Evolutionary conservation across 2,113 vertebrate genomes (phyloP), one percentile per base, ranked within the genome.

Genomic region (Eretmochelys imbricata): DNA sequence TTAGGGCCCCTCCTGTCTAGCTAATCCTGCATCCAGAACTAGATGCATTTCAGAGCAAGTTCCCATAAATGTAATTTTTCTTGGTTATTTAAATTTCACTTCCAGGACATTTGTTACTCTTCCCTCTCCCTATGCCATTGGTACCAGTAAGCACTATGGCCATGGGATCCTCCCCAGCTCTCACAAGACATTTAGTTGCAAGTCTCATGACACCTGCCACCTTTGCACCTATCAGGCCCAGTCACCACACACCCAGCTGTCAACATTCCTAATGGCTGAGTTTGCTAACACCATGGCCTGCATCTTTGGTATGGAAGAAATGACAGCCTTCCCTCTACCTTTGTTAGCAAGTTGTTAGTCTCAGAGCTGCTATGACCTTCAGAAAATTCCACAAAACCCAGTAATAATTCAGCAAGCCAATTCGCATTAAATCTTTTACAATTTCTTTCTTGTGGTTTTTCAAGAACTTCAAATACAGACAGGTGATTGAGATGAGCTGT

Each of bases 141-240:
- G 10, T 42, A 49, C 19, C 92, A 83, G 50, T 81, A 84, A 31
- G 27, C 38, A 79, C 14, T 48, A 9, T 31, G 27, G 1, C 1
- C 31, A 59, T 20, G 93, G 91, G 8, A 22, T 6, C 57, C 20
- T 59, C 50, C 72, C 46, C 38, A 69, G 50, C 7, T 75, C 35
- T 85, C 78, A 1, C 2, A 65, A 95, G 38, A 78, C 46, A 1
- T 79, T 79, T 29, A 48, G 0, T 50, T 24, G 59, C 42, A 53
- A 13, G 38, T 42, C 20, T 57, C 55, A 80, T 78, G 8, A 91
- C 89, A 91, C 29, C 82, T 87, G 0, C 22, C 27, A 12, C 76
- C 27, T 85, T 81, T n/a, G 62, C 29, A 54, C 1, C 7, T 88
- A 5, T 55, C 0, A 0, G 24, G 42, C 75, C 14, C 42, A 76